A percentile compares a stretch with the other conserved stretches of the same genome.
Evolutionary conservation across 2,888 invertebrate species (phyloP).

Genomic region (Gasteruption jaculator): DNA sequence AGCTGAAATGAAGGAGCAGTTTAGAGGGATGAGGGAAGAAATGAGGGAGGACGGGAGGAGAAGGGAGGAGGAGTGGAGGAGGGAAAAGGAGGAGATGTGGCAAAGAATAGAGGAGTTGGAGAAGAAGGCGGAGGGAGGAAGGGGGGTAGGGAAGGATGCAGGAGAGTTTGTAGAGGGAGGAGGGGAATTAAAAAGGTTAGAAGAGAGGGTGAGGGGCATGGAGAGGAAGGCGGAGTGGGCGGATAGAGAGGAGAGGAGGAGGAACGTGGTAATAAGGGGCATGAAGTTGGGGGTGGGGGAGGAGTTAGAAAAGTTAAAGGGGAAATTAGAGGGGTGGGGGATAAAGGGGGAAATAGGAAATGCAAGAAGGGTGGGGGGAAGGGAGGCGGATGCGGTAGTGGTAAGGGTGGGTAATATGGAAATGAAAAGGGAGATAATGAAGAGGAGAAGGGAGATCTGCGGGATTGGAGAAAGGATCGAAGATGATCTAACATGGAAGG

Average conservation of each 20-base stretch:
- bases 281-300: background rate
- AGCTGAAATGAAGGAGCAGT: background rate
- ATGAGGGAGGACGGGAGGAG: conserved; percentile 7
- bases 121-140: background rate
- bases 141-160: conserved; percentile 1
- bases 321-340: background rate
- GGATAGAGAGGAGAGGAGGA: background rate
- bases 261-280: too few species aligned
- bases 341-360: background rate
- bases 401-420: background rate
- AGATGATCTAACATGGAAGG: background rate
- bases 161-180: background rate
- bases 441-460: background rate
- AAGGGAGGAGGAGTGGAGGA: background rate
- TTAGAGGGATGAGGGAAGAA: conserved; percentile 1
- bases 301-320: background rate
- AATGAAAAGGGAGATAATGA: background rate
- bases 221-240: background rate
- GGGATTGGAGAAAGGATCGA: background rate
- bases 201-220: background rate
- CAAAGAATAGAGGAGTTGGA: background rate
- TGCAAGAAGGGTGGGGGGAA: background rate
- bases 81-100: background rate
- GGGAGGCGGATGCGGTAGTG: background rate
- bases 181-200: background rate